Base-by-base conservation (phyloP, 2,888 invertebrate species). In the Thecophora atra region DNA sequence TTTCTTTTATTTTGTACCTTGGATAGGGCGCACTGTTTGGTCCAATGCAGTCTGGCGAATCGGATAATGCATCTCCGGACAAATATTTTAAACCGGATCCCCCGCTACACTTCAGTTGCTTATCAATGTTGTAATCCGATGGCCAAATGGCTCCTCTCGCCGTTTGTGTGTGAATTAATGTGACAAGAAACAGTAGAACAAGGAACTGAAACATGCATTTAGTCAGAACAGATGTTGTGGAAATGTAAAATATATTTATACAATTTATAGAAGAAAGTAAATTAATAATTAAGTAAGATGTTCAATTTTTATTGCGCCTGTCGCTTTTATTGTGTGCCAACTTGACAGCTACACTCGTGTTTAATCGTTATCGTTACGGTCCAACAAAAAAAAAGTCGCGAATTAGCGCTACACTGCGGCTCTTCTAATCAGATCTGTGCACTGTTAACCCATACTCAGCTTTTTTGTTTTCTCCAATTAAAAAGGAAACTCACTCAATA, bases 21-120 rank as follows among this genome's bases (percentile, higher is more conserved):
- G 96, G 96, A 88, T 96, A 96, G 70, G 93, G 92, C 78, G 90
- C 87, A 78, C 94, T 92, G 81, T 94, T 93, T 7, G 96, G 96
- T 24, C 96, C 96, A 69, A 93, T 85, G 79, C 95, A 95, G 81
- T 94, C 92, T 26, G 88, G 86, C 8, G 92, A 89, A 84, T 94
- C 94, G 77, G 90, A 90, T 64, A 96, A 87, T 8, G 96, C 96
- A 85, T 96, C 95, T 21, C 96, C 96, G 91, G 94, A 95, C 24
- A 95, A 88, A 85, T 95, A 96, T 87, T 95, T 95, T 72, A 95
- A 87, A 78, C 91, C 90, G 72, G 89, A 88, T 24, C 91, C 91
- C 72, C 89, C 87, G 73, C 89, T 89, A 82, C 90, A 89, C 72
- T 75, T 76, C 82, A 88, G 78, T 63, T 75, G 73, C 56, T 74